Evolutionary conservation across 2,797 vertebrate species (phyloP).

Genomic region (Yasuhikotakia modesta): DNA sequence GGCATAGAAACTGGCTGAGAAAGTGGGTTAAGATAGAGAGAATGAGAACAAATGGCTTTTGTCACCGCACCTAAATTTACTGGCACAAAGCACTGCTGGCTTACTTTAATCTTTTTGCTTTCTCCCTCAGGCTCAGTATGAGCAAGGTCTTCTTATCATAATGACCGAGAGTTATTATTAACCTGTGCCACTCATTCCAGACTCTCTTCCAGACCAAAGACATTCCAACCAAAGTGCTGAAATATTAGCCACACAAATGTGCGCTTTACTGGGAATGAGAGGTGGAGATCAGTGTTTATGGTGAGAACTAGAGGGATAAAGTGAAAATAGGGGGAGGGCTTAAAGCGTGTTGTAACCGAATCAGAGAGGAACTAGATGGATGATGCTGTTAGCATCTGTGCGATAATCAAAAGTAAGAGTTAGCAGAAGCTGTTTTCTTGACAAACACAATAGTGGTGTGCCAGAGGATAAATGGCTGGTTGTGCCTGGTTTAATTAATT

Average conservation of each 20-base stretch:
- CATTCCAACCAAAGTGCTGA: neutral
- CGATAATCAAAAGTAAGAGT: neutral
- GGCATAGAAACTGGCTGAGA: neutral
- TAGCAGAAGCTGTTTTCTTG: neutral
- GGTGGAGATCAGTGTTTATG: neutral
- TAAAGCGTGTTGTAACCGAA: neutral
- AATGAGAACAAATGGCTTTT: neutral
- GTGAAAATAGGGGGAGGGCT: neutral
- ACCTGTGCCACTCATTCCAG: conserved; percentile 21
- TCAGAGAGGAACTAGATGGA: neutral
- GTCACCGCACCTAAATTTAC: conserved; percentile 13
- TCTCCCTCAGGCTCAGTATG: neutral
- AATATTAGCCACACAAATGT: neutral
- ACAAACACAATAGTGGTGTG: too few relatives aligned
- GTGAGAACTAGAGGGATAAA: neutral
- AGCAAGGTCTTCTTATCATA: conserved; percentile 24
- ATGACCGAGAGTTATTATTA: conserved; percentile 20
- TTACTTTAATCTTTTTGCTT: neutral
- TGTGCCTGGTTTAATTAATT: too few relatives aligned
- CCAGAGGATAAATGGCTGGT: too few relatives aligned
- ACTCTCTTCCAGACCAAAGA: neutral
- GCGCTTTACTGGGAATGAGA: neutral
- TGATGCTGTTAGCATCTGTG: neutral
- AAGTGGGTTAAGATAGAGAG: neutral
- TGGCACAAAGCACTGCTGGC: neutral